Evolutionary conservation across 2,113 vertebrate species (phyloP).

Genomic region (Microcebus ravelobensis): DNA sequence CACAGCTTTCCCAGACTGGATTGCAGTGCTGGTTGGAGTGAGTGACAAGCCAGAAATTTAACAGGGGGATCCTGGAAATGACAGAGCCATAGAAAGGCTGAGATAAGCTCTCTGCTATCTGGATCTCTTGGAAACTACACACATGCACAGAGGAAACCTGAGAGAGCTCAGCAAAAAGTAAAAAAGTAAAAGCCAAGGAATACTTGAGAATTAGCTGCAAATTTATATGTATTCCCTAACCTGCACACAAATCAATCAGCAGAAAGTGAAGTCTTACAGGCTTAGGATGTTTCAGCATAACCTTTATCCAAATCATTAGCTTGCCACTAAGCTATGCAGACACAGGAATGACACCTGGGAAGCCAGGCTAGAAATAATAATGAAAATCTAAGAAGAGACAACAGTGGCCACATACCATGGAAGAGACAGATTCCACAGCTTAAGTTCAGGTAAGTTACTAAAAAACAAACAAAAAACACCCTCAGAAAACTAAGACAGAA

Average conservation of each 20-base stretch:
- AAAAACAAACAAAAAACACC: background rate
- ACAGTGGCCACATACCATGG: background rate
- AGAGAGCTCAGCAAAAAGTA: background rate
- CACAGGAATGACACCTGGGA: background rate
- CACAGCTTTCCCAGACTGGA: background rate
- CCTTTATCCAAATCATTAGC: background rate
- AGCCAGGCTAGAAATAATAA: background rate
- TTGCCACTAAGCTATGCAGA: background rate
- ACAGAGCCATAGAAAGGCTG: background rate
- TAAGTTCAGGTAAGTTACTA: background rate
- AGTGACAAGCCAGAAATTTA: conserved; percentile 27
- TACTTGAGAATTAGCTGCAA: background rate
- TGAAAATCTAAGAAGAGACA: background rate
- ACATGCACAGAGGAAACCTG: background rate
- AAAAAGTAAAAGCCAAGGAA: background rate
- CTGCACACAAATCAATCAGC: background rate
- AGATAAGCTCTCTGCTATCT: background rate
- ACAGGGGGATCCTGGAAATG: background rate
- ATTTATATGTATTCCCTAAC: background rate
- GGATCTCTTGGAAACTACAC: background rate
- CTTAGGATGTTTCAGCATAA: background rate
- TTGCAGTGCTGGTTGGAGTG: background rate
- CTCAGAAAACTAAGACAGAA: conserved; percentile 11
- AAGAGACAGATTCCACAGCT: background rate
- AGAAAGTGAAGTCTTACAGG: background rate